Conservation (phyloP, 2,113 vertebrate genomes). For the Xiphophorus hellerii region DNA sequence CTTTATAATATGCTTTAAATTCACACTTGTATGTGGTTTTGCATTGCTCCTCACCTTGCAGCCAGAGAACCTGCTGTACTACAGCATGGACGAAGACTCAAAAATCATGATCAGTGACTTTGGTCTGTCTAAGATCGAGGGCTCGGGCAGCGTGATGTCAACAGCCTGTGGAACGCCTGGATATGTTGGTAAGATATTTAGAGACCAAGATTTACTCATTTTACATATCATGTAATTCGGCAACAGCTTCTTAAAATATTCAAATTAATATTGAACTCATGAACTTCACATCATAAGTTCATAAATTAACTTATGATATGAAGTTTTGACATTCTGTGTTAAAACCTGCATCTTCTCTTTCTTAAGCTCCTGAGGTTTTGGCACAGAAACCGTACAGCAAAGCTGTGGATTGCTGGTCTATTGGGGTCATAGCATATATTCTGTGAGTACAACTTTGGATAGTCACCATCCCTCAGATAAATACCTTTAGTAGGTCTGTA, state of each 20-base stretch:
- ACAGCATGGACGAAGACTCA: slow-evolving; percentile 96
- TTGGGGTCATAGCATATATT: slow-evolving; percentile 96
- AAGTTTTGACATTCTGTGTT: background rate
- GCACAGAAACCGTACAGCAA: slow-evolving; percentile 99
- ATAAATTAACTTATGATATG: no score
- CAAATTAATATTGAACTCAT: background rate
- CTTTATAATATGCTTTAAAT: background rate
- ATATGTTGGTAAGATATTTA: slow-evolving; percentile 87
- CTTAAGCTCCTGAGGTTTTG: slow-evolving; percentile 92
- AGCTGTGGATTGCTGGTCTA: slow-evolving; percentile 99
- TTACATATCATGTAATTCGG: background rate
- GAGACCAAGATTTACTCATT: background rate
- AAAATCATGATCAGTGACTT: slow-evolving; percentile 99
- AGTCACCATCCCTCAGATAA: background rate
- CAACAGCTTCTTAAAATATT: background rate
- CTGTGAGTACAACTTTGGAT: slow-evolving; percentile 82
- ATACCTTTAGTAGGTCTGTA: no score
- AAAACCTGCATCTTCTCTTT: background rate
- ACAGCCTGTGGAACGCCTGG: slow-evolving; percentile 95
- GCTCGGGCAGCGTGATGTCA: slow-evolving; percentile 92
- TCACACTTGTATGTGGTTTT: background rate
- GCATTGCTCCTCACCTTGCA: slow-evolving; percentile 39
- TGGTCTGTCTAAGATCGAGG: slow-evolving; percentile 95
- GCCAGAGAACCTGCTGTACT: slow-evolving; percentile 97
- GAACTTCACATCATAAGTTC: no score